Conservation (phyloP, 2,888 invertebrate genomes). For the Thelaira solivaga region DNA sequence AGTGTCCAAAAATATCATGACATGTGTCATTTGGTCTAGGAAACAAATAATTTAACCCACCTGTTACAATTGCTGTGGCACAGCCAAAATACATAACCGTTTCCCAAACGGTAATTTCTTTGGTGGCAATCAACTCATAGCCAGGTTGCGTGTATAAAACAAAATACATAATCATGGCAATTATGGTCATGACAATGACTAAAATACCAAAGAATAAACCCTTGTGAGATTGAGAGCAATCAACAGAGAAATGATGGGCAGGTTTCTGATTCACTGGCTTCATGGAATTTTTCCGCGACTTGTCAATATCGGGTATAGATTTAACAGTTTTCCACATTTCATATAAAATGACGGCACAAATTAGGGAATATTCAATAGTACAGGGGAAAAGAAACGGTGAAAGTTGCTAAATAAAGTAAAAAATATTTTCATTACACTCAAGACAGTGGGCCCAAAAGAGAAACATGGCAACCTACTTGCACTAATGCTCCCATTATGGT, state of each 20-base stretch:
- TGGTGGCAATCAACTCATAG: constrained; percentile 82
- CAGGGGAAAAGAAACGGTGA: constrained; percentile 92
- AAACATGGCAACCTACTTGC: constrained; percentile 75
- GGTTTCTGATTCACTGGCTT: constrained; percentile 73
- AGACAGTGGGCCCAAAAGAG: background rate
- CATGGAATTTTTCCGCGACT: constrained; percentile 74
- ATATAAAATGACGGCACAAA: constrained; percentile 91
- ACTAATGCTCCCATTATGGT: constrained; percentile 85
- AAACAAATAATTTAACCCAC: too few relatives aligned
- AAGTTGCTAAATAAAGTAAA: constrained; percentile 73
- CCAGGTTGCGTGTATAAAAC: constrained; percentile 84
- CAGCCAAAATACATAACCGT: constrained; percentile 84
- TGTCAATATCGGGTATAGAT: constrained; percentile 79
- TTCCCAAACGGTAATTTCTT: constrained; percentile 88
- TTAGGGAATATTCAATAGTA: constrained; percentile 92
- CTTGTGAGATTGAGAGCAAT: constrained; percentile 90
- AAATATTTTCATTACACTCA: too few relatives aligned
- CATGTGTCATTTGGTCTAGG: too few relatives aligned
- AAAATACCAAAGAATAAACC: constrained; percentile 86
- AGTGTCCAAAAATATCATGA: too few relatives aligned
- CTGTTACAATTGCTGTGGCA: constrained; percentile 80
- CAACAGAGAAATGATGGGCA: constrained; percentile 85
- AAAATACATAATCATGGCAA: constrained; percentile 93
- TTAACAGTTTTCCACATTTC: constrained; percentile 94
- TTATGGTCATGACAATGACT: constrained; percentile 88